Base-by-base conservation (phyloP, 2,888 invertebrate species). In the Microplitis manilae region DNA sequence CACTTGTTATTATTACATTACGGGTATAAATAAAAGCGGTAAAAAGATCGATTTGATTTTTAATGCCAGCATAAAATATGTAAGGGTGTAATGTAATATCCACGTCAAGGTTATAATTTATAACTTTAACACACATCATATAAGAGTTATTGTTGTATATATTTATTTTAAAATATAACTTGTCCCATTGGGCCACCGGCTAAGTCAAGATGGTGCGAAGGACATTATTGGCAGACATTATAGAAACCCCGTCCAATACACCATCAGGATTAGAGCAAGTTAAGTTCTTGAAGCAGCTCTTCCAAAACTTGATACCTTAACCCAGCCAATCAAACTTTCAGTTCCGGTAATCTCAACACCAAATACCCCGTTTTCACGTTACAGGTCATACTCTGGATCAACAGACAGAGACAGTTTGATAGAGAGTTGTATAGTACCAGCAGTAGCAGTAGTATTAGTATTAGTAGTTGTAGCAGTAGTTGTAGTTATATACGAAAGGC, bases 311-410 rank as follows among this genome's bases (percentile, higher is more conserved):
- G 86, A 87, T 88, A 87, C 86, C 85, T 85, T 84, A 85, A 85
- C 85, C 84, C 85, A 85, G 85, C 87, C 87, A 89, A 89, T 89
- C 88, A 89, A 89, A 89, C 86, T 88, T 89, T 84, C 85, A 86
- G 85, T 85, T 86, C 82, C 83, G 83, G 84, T 88, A 88, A 87
- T 86, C 86, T 85, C 81, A 81, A 81, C 84, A 84, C 85, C 86
- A 87, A 88, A 88, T 87, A 88, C 84, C 84, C 85, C 84, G 82
- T 85, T 84, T 84, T 82, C 84, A 85, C 84, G 84, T 85, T 85
- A 84, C 83, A 80, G 77, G 68, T 75, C 68, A 74, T 70, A 41
- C 6, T 70, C 68, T 77, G 17, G 60, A 69, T 40, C 8, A 8
- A n/a, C n/a, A 39, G 39, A 13, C 13, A 65, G 20, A 65, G 20